Evolutionary conservation across 2,888 invertebrate genomes (phyloP), one percentile per base, ranked within the genome.

Genomic region (Dorcus parallelipipedus): DNA sequence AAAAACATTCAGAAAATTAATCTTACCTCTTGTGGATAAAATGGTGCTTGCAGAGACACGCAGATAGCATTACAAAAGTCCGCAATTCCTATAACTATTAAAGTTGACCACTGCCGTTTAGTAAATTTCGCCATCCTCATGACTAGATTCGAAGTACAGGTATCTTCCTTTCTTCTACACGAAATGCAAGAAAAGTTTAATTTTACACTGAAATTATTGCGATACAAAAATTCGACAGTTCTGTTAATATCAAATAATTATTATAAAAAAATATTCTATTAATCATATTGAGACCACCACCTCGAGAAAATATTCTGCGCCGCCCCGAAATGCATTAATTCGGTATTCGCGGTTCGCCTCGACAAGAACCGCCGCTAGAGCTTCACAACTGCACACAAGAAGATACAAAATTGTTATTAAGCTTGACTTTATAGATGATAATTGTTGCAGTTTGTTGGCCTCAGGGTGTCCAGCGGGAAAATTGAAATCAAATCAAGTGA

Each of bases 21-120:
- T 69, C 85, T 81, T 78, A 91, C 91, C 85, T 92, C 92, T 71
- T 85, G 83, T 0, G 93, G 93, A 75, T 92, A 93, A 76, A 93
- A 93, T 0, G 93, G 92, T 2, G 93, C 92, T 73, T 93, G 92
- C 2, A 93, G 77, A 0, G 92, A 91, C 1, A 93, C 90, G 76
- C 91, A 91, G 62, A 92, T 86, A 2, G 92, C 92, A 74, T 91
- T 90, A 70, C 89, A 90, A 77, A 93, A 91, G 78, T 93, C 91
- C 10, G 90, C 90, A 62, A 91, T 84, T 33, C 90, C 87, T 73
- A 93, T 90, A 49, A 90, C 88, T 41, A 89, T 80, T 47, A 92
- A 81, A 1, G 90, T 91, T 67, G 88, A 77, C 89, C 90, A 89
- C 79, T 93, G 92, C 70, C 90, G 81, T 71, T 81, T 84, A 1